A percentile compares a stretch with the other conserved stretches of the same genome.
Conservation (phyloP, 1,140 invertebrate species). For the Micrasema minimum region DNA sequence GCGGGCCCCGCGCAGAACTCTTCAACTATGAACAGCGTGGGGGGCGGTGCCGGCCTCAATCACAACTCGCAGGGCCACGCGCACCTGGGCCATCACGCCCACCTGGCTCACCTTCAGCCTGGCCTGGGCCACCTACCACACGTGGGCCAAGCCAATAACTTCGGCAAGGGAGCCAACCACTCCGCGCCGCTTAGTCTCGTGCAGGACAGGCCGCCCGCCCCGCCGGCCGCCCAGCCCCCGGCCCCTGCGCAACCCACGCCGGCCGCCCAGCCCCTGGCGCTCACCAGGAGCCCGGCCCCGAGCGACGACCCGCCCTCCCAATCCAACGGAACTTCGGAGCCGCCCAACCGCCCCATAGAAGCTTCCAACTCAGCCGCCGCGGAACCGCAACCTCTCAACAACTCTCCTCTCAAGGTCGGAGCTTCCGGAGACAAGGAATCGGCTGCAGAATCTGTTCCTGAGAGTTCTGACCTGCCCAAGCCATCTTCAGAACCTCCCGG, state of each 20-base stretch:
- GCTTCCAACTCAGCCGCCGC: slow-evolving; percentile 17
- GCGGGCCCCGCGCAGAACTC: slow-evolving; percentile 48
- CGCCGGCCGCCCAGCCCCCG: slow-evolving; percentile 9
- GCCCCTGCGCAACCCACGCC: slow-evolving; percentile 9
- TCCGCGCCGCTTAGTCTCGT: slow-evolving; percentile 38
- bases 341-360: slow-evolving; percentile 22
- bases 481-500: not conserved
- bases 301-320: slow-evolving; percentile 17
- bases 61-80: slow-evolving; percentile 50
- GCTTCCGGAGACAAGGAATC: slow-evolving; percentile 3
- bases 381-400: slow-evolving; percentile 1
- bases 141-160: not conserved
- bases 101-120: slow-evolving; percentile 5
- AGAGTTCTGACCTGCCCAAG: slow-evolving; percentile 11
- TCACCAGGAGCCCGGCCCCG: slow-evolving; percentile 28
- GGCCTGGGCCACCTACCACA: slow-evolving; percentile 10
- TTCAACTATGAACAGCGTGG: slow-evolving; percentile 33
- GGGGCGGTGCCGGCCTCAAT: slow-evolving; percentile 53
- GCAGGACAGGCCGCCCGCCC: slow-evolving; percentile 37
- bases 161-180: slow-evolving; percentile 27
- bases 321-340: slow-evolving; percentile 42
- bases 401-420: slow-evolving; percentile 1
- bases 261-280: slow-evolving; percentile 22
- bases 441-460: not conserved
- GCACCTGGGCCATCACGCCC: slow-evolving; percentile 47